Percentiles rank a stretch among this genome's conserved stretches.
Evolutionary conservation across 2,113 vertebrate species (phyloP).

Genomic region (Chrysochloris asiatica): DNA sequence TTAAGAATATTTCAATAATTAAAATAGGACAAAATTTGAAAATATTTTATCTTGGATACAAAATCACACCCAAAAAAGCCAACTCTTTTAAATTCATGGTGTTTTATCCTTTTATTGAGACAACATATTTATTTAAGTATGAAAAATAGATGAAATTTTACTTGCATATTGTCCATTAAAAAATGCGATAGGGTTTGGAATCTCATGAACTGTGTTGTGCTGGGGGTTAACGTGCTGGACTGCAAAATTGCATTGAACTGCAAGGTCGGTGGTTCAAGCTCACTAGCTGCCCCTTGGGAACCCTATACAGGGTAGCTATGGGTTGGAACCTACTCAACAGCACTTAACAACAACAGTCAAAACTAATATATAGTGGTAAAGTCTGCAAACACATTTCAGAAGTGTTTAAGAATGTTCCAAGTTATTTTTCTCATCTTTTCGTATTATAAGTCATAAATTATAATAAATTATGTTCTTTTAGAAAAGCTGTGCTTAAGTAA

Average conservation of each 20-base stretch:
- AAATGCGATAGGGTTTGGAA: neutral
- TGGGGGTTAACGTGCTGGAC: too few relatives aligned
- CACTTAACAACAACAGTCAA: too few relatives aligned
- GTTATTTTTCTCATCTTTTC: neutral
- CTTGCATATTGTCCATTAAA: neutral
- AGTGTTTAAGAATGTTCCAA: neutral
- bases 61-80: neutral
- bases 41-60: neutral
- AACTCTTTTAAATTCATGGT: neutral
- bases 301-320: too few relatives aligned
- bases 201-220: too few relatives aligned
- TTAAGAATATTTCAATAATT: neutral
- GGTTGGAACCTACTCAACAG: too few relatives aligned
- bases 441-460: constrained; percentile 16
- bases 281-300: too few relatives aligned
- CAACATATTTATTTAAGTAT: neutral
- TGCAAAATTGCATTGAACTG: too few relatives aligned
- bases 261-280: too few relatives aligned
- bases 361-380: fast-evolving
- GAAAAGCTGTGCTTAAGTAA: constrained; percentile 49
- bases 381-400: neutral
- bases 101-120: neutral
- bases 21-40: neutral
- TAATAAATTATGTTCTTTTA: neutral
- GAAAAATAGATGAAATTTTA: neutral